These are phyloP conservation scores for Galleria mellonella DNA, from an alignment of 1,140 invertebrate genomes.

Conservation along the genomic window DNA sequence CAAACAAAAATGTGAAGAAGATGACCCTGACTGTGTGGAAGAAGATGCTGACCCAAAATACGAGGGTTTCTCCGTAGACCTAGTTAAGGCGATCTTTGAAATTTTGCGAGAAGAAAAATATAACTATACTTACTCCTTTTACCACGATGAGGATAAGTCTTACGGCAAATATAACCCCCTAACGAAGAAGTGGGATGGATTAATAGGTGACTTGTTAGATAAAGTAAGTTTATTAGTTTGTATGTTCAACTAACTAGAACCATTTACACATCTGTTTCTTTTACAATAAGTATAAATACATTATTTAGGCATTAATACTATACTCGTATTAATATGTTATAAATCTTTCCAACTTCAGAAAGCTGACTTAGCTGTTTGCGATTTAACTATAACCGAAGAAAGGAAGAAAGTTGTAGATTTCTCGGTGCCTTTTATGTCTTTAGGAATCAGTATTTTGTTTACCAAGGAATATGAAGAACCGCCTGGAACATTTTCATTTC, in stretches of 20 bases:
- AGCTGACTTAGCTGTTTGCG: conserved; percentile 92
- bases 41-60: conserved; percentile 74
- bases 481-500: conserved; percentile 85
- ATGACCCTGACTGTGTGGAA: conserved; percentile 23
- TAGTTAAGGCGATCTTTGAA: conserved; percentile 82
- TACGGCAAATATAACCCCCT: conserved; percentile 82
- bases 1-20: conserved; percentile 35
- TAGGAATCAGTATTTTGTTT: conserved; percentile 87
- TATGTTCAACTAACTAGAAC: no score
- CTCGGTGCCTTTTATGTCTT: conserved; percentile 93
- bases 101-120: conserved; percentile 71
- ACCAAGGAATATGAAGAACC: conserved; percentile 81
- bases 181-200: conserved; percentile 87
- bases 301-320: neutral
- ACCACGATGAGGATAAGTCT: conserved; percentile 49
- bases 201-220: conserved; percentile 88
- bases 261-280: neutral
- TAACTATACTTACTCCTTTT: conserved; percentile 53
- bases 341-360: conserved; percentile 72
- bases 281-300: neutral
- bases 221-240: conserved; percentile 39
- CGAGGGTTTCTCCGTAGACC: conserved; percentile 87
- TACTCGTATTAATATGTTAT: neutral
- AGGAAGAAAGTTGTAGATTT: conserved; percentile 90
- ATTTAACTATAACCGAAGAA: conserved; percentile 92